A percentile compares a stretch with the other conserved stretches of the same genome.
Conservation (phyloP, 2,888 invertebrate genomes). For the Cephus spinipes region DNA sequence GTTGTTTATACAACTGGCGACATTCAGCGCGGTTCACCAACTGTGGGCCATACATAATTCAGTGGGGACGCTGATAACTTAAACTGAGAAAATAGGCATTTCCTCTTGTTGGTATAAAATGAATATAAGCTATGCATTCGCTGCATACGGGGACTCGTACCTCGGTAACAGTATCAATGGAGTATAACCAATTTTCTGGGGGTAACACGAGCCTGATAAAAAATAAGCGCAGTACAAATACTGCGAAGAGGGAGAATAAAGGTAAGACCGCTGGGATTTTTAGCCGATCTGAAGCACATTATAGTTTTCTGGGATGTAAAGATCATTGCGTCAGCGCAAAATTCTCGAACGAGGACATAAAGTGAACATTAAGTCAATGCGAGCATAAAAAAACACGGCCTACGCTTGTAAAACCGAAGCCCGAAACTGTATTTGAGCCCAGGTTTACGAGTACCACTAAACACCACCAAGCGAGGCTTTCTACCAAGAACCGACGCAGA, state of each 20-base stretch:
- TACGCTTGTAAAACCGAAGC: constrained; percentile 21
- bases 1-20: neutral
- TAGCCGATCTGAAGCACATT: neutral
- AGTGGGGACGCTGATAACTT: constrained; percentile 42
- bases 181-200: neutral
- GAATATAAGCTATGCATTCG: constrained; percentile 45
- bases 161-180: neutral
- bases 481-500: constrained; percentile 25
- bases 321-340: constrained; percentile 23
- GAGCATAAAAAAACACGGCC: constrained; percentile 15
- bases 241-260: neutral
- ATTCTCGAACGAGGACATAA: constrained; percentile 23
- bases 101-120: constrained; percentile 45
- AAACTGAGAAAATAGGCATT: constrained; percentile 49
- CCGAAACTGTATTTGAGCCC: constrained; percentile 24
- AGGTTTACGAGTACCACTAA: constrained; percentile 34
- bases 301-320: neutral
- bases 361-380: constrained; percentile 25
- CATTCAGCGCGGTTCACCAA: neutral
- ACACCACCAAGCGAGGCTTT: constrained; percentile 25
- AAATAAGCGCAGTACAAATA: neutral
- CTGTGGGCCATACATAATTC: constrained; percentile 43
- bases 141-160: neutral
- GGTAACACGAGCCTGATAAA: neutral
- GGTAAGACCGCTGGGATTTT: too few relatives aligned